These are phyloP conservation scores for Cryptocheilus praepositus DNA, from an alignment of 2,888 invertebrate species.

Conservation along the genomic window DNA sequence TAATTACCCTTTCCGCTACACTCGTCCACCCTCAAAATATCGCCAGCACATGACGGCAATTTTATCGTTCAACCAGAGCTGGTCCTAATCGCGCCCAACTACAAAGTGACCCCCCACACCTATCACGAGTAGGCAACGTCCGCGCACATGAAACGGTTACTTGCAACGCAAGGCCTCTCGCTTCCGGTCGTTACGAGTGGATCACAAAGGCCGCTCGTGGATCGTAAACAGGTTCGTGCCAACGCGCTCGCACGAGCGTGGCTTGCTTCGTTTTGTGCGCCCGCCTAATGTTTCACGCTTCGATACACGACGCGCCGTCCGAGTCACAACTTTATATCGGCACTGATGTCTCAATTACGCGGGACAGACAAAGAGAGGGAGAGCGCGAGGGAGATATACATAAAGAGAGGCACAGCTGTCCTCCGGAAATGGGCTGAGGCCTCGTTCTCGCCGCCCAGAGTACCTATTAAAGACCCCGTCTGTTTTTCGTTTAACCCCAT, in stretches of 20 bases:
- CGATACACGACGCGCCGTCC: conserved; percentile 32
- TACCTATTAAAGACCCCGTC: background rate
- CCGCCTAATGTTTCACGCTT: conserved; percentile 36
- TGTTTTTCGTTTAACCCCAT: conserved; percentile 15
- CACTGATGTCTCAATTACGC: conserved; percentile 45
- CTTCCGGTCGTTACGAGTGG: conserved; percentile 32
- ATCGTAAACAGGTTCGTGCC: conserved; percentile 26
- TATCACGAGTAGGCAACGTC: too few species aligned
- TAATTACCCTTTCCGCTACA: too few species aligned
- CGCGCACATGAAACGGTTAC: conserved; percentile 8
- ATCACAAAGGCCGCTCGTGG: conserved; percentile 30
- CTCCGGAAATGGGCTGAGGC: conserved; percentile 15
- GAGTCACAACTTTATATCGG: conserved; percentile 27
- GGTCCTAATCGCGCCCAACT: conserved; percentile 14
- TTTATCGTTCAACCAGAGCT: too few species aligned
- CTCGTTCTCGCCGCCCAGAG: background rate
- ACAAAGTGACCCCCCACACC: conserved; percentile 10
- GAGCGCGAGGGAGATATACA: background rate
- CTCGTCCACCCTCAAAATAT: too few species aligned
- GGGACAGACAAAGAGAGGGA: conserved; percentile 20
- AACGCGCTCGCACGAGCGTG: conserved; percentile 22
- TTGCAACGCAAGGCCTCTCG: conserved; percentile 29
- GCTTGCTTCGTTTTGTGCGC: background rate
- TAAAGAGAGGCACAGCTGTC: conserved; percentile 13
- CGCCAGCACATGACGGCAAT: too few species aligned